phyloP scores from a whole-genome alignment of 2,797 vertebrate genomes.

The Poecilia gillii region DNA sequence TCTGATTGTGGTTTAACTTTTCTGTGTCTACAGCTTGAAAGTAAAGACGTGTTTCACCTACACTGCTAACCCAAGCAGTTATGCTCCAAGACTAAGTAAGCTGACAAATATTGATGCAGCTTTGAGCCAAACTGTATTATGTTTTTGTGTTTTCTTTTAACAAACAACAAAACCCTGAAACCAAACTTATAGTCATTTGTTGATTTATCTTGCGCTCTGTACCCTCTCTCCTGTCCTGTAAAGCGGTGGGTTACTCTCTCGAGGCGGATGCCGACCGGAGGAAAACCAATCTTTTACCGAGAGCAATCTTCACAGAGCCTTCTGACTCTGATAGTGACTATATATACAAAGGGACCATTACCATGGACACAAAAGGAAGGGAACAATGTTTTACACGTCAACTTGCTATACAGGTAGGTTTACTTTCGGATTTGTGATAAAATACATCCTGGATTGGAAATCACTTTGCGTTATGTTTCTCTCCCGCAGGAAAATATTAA shows the following conservation, averaged over 20 bases:
- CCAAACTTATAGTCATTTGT: background rate
- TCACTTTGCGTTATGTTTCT: constrained; percentile 13
- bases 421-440: background rate
- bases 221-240: constrained; percentile 12
- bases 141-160: background rate
- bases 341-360: constrained; percentile 75
- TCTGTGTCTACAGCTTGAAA: constrained; percentile 79
- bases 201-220: background rate
- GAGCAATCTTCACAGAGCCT: constrained; percentile 79
- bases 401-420: constrained; percentile 84
- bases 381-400: constrained; percentile 72
- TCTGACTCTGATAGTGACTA: constrained; percentile 43
- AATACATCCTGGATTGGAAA: background rate
- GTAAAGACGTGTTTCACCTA: constrained; percentile 89
- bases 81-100: constrained; percentile 89
- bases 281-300: constrained; percentile 72
- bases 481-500: constrained; percentile 87
- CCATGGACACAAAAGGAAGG: constrained; percentile 77
- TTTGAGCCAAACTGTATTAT: background rate
- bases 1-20: constrained; percentile 14
- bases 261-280: constrained; percentile 84
- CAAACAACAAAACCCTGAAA: background rate
- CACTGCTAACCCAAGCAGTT: constrained; percentile 82
- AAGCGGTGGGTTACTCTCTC: constrained; percentile 85
- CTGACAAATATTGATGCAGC: background rate